Conservation (phyloP, 2,113 vertebrate species). For the Catharus minimus region DNA sequence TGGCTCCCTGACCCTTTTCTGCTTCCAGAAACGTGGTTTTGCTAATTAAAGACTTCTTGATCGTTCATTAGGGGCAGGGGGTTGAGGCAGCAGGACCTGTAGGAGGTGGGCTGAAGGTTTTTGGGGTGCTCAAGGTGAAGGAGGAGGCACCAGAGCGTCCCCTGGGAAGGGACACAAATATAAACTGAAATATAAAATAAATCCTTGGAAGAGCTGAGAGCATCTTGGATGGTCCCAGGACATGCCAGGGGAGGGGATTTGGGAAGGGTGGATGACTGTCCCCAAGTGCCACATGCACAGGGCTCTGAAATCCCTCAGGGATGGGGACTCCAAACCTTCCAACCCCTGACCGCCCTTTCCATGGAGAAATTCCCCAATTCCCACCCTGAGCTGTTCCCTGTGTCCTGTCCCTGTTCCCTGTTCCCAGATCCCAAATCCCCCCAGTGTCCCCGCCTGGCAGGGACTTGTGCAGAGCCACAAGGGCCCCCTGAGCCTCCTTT, state of each 20-base stretch:
- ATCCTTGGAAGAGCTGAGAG: background rate
- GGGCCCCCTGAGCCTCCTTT: background rate
- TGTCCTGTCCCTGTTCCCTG: background rate
- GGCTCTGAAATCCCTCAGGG: background rate
- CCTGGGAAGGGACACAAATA: background rate
- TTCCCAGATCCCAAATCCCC: background rate
- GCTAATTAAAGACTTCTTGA: background rate
- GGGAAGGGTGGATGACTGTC: background rate
- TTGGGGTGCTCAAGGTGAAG: rapidly evolving
- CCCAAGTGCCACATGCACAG: background rate
- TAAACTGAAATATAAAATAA: background rate
- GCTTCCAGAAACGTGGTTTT: background rate
- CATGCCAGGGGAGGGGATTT: background rate
- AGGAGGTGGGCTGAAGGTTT: background rate
- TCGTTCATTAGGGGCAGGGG: background rate
- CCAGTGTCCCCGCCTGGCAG: background rate
- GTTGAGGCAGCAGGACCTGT: background rate
- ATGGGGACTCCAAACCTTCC: background rate
- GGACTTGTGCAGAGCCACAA: background rate
- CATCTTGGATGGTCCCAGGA: background rate
- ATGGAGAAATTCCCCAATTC: rapidly evolving
- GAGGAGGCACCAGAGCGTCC: background rate
- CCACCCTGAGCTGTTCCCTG: background rate
- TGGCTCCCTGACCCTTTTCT: rapidly evolving
- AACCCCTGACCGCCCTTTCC: rapidly evolving